Evolutionary conservation across 2,888 invertebrate species (phyloP).

Genomic region (Teinopalpus imperialis): DNA sequence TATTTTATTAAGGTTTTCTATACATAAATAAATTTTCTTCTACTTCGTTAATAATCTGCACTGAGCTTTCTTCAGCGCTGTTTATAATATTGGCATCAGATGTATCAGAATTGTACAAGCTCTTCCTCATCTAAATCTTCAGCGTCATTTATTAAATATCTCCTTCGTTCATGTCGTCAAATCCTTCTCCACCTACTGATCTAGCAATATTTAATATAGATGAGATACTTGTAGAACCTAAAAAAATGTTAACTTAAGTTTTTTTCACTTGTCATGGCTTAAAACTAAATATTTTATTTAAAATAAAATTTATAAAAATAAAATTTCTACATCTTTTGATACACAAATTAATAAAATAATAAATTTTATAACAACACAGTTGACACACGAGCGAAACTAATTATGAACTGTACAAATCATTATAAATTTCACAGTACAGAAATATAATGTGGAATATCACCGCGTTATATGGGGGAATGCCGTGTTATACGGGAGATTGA

Average conservation of each 20-base stretch:
- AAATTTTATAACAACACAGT: background rate
- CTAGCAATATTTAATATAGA: conserved; percentile 11
- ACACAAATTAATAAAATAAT: background rate
- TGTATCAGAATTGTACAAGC: conserved; percentile 7
- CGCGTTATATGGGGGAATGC: background rate
- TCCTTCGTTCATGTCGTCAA: conserved; percentile 9
- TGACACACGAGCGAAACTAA: conserved; percentile 2
- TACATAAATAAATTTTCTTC: conserved; percentile 4
- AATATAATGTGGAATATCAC: conserved; percentile 1
- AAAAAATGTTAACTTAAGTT: conserved; percentile 13
- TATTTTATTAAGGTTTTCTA: conserved; percentile 14
- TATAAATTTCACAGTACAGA: conserved; percentile 6
- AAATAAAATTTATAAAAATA: too few species aligned
- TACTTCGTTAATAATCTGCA: background rate
- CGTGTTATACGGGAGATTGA: conserved; percentile 2
- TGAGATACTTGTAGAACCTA: conserved; percentile 10
- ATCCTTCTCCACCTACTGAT: conserved; percentile 10
- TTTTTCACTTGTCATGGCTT: conserved; percentile 14
- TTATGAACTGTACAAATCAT: conserved; percentile 11
- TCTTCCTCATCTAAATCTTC: conserved; percentile 11
- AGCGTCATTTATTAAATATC: conserved; percentile 11
- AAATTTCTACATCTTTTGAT: background rate
- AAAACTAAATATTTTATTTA: conserved; percentile 1
- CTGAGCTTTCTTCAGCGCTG: conserved; percentile 6
- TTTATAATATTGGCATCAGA: background rate